Percentiles rank a stretch among this genome's conserved stretches.
phyloP scores from a whole-genome alignment of 2,113 vertebrate genomes.

The Gallinago jamesoni region DNA sequence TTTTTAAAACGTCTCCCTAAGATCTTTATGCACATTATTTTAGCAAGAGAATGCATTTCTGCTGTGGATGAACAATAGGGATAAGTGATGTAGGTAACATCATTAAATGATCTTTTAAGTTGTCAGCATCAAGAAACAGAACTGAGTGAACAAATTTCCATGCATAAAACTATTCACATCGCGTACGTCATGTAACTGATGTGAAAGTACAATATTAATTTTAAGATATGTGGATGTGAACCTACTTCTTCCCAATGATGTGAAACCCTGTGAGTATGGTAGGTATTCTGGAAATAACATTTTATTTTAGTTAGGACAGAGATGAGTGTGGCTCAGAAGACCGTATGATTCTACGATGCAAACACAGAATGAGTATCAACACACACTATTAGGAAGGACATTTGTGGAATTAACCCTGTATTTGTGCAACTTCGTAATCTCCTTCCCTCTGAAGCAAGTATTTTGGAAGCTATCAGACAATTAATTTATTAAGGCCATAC shows the following conservation, averaged over 20 bases:
- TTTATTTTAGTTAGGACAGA: not conserved
- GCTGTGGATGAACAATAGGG: not conserved
- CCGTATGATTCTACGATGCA: not conserved
- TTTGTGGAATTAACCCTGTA: rapidly evolving
- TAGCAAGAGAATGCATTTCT: not conserved
- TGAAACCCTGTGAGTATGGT: not conserved
- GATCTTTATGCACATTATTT: not conserved
- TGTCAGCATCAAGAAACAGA: not conserved
- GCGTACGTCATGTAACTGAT: rapidly evolving
- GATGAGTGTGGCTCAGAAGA: not conserved
- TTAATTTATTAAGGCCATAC: not conserved
- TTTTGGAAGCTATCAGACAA: not conserved
- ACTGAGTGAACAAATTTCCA: not conserved
- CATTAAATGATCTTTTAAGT: not conserved
- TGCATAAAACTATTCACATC: not conserved
- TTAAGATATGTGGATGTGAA: not conserved
- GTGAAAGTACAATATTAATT: not conserved
- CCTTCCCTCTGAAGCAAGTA: not conserved
- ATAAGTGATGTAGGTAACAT: not conserved
- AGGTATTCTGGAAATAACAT: not conserved
- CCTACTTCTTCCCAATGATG: not conserved
- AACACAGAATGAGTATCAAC: not conserved
- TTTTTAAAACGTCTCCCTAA: not conserved
- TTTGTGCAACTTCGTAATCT: not conserved
- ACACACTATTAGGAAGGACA: not conserved